Evolutionary conservation across 2,797 vertebrate species (phyloP).

Genomic region (Parotocinclus haroldoi): DNA sequence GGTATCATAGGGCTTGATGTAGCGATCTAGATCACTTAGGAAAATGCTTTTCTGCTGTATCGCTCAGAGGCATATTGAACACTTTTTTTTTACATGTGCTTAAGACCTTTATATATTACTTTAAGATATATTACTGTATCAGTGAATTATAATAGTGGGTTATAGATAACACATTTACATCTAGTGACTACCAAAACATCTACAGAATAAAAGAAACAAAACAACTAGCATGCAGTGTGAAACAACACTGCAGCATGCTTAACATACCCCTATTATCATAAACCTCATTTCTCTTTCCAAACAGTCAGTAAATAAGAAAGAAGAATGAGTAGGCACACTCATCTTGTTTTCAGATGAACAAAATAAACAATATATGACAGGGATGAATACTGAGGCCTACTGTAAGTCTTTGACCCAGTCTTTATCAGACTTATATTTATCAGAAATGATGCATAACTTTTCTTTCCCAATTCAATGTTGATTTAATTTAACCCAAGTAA

Average conservation of each 20-base stretch:
- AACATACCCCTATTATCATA: constrained; percentile 54
- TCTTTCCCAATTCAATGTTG: constrained; percentile 49
- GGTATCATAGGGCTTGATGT: no score
- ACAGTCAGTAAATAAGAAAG: constrained; percentile 53
- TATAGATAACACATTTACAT: constrained; percentile 17
- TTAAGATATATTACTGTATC: no score
- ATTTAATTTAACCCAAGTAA: constrained; percentile 55
- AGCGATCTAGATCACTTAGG: no score
- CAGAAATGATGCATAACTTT: constrained; percentile 64
- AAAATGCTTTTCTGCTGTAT: no score
- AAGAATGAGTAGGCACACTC: constrained; percentile 52
- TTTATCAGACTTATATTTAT: constrained; percentile 67
- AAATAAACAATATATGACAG: constrained; percentile 15
- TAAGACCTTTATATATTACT: no score
- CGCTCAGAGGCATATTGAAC: no score
- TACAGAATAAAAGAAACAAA: constrained; percentile 12
- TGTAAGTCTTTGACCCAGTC: constrained; percentile 37
- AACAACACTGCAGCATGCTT: constrained; percentile 47
- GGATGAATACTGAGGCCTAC: constrained; percentile 11
- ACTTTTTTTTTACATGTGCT: no score
- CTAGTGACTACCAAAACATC: constrained; percentile 21
- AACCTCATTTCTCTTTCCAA: constrained; percentile 56
- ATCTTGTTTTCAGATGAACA: constrained; percentile 36
- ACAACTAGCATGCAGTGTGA: constrained; percentile 30
- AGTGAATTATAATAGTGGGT: no score